phyloP scores from a whole-genome alignment of 2,888 invertebrate genomes.

The Orthonychiurus folsomi region DNA sequence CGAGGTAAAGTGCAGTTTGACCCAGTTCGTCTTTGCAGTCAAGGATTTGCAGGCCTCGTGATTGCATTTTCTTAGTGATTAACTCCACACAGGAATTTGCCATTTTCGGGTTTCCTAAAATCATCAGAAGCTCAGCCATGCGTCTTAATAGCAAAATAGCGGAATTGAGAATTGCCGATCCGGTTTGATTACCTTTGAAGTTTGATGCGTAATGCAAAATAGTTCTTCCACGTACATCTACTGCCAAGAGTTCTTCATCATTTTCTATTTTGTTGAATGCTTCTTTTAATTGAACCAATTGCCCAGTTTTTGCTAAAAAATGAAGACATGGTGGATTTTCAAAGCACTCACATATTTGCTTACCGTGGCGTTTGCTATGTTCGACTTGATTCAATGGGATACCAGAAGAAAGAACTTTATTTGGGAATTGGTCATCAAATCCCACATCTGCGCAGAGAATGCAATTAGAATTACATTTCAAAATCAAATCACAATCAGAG shows the following conservation, averaged over 20 bases:
- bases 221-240: not conserved
- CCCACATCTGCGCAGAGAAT: no score
- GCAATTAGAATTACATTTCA: no score
- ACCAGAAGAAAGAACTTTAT: no score
- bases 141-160: no score
- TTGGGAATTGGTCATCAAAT: no score
- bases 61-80: not conserved
- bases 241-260: not conserved
- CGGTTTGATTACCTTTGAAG: conserved; percentile 8
- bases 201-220: not conserved
- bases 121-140: no score
- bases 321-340: conserved; percentile 1
- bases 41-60: not conserved
- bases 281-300: not conserved
- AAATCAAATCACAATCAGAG: no score
- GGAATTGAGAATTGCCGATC: no score
- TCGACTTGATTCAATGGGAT: no score
- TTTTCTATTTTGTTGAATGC: not conserved
- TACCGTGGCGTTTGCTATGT: no score
- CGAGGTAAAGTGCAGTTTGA: conserved; percentile 5
- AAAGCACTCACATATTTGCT: no score
- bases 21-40: not conserved
- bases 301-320: conserved; percentile 1
- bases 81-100: not conserved
- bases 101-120: no score